phyloP scores from a whole-genome alignment of 2,113 vertebrate species.

The Prunella himalayana region DNA sequence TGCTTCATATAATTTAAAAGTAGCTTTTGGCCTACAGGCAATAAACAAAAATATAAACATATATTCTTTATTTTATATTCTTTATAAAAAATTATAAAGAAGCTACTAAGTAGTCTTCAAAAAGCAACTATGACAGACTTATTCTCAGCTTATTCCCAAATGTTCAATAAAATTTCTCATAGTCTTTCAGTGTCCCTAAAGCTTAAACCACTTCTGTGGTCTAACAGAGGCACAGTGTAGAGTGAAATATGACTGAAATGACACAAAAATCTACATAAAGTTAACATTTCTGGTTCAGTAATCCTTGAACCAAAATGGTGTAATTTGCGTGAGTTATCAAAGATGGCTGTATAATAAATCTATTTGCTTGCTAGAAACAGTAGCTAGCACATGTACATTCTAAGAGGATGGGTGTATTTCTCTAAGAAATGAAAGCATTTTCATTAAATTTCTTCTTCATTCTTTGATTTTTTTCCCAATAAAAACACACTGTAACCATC shows the following conservation, averaged over 20 bases:
- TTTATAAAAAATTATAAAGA: not conserved
- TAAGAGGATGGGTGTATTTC: not conserved
- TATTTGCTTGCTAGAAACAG: not conserved
- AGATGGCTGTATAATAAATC: not conserved
- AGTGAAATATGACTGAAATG: not conserved
- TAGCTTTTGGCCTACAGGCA: not conserved
- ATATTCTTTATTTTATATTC: too few relatives aligned
- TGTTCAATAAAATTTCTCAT: not conserved
- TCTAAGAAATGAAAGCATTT: not conserved
- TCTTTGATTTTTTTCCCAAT: not conserved
- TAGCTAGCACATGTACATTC: not conserved
- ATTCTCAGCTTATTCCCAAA: not conserved
- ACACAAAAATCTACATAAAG: not conserved
- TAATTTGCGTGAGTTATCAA: not conserved
- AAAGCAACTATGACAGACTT: not conserved
- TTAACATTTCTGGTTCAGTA: not conserved
- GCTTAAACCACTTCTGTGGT: not conserved
- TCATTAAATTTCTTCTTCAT: not conserved
- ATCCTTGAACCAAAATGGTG: not conserved
- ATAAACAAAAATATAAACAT: not conserved
- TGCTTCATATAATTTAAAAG: not conserved
- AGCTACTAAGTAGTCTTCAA: not conserved
- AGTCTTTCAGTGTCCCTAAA: not conserved
- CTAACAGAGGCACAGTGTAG: not conserved
- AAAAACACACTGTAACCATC: not conserved